These are phyloP conservation scores for Dermolepida albohirtum DNA, from an alignment of 2,888 invertebrate genomes.

Conservation along the genomic window DNA sequence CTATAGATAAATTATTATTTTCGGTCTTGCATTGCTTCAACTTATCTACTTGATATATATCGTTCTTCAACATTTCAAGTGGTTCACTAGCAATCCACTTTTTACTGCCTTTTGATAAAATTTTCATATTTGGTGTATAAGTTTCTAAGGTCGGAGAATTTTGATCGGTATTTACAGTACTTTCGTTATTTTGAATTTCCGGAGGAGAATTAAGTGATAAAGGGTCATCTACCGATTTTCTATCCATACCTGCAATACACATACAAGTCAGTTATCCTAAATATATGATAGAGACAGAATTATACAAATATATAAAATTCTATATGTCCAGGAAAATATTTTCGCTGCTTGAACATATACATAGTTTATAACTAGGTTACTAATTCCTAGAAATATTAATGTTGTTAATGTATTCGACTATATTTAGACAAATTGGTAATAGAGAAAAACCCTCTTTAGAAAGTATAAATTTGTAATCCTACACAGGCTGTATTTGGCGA, in stretches of 20 bases:
- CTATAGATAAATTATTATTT: no score
- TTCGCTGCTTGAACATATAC: no score
- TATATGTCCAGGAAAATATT: no score
- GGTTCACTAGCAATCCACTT: conserved; percentile 73
- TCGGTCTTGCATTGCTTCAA: conserved; percentile 53
- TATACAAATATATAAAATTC: no score
- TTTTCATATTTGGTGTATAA: conserved; percentile 53
- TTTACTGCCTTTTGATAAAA: conserved; percentile 75
- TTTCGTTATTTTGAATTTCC: conserved; percentile 51
- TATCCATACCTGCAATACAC: conserved; percentile 56
- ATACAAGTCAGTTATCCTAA: not conserved
- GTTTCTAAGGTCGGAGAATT: conserved; percentile 56
- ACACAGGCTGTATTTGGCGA: no score
- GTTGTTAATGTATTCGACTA: no score
- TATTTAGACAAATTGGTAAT: no score
- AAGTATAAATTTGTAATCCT: no score
- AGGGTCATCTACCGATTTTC: conserved; percentile 59
- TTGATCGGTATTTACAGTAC: conserved; percentile 52
- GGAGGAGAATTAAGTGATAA: conserved; percentile 55
- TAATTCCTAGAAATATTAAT: no score
- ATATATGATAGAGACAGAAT: no score
- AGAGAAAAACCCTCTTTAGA: no score
- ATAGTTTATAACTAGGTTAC: no score
- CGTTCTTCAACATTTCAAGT: conserved; percentile 54
- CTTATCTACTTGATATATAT: conserved; percentile 66